Base-by-base conservation (phyloP, 2,113 vertebrate genomes). In the Phalacrocorax aristotelis region DNA sequence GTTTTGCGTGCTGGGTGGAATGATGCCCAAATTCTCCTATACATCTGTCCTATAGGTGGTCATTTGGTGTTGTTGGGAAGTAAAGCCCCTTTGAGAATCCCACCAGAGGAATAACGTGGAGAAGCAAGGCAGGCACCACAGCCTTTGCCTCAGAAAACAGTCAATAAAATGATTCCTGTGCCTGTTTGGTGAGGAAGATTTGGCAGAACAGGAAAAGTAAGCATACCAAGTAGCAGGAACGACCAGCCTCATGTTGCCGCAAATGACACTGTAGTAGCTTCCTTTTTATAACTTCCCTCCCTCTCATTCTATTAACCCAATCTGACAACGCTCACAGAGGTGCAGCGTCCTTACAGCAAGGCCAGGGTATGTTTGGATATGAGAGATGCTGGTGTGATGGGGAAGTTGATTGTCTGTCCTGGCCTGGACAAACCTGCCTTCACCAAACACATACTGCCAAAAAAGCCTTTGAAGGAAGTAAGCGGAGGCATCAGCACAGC, bases 21-120 rank as follows among this genome's bases (percentile, higher is more conserved):
- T 5, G 3, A 61, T 19, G 18, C 27, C 38, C 42, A 17, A 23
- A 60, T 71, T 30, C n/a, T 19, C 18, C 54, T 34, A 4, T 15
- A 13, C 13, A n/a, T 11, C 34, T 71, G 9, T 26, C 55, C 30
- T 14, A 4, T 14, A 2, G 0, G 0, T 2, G 9, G 4, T 27
- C 7, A 18, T 70, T 46, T 1, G 7, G 30, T 42, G 21, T 9
- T 16, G 32, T 29, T n/a, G 49, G 21, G 55, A 48, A 44, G 58
- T 3, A 7, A 48, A 74, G 46, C 15, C 30, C 27, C n/a, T 49
- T 46, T 11, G n/a, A 54, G 81, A 44, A 78, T 61, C 27, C 42
- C 13, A 7, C 3, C 83, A 51, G 27, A 52, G n/a, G 8, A 66
- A 27, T 4, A 17, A 44, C 0, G 0, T 9, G 11, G 44, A 61